Conservation (phyloP, 2,888 invertebrate genomes). For the Yponomeuta cagnagella region DNA sequence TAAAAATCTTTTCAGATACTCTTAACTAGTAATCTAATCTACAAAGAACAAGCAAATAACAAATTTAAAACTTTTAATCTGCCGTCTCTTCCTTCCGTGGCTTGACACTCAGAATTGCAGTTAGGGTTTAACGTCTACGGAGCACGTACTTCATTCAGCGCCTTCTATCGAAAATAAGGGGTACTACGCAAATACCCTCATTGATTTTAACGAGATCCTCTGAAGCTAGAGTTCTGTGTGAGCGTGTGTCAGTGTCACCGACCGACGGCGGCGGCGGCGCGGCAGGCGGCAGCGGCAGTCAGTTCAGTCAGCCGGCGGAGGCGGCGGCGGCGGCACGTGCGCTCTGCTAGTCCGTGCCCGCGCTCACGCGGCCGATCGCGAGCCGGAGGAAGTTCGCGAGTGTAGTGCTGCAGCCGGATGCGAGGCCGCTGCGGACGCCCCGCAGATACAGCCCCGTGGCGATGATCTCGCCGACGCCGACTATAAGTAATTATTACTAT, state of each 20-base stretch:
- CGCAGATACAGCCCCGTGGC: not conserved
- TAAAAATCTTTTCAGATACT: no score
- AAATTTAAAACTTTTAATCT: no score
- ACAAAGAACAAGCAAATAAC: no score
- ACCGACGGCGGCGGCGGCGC: not conserved
- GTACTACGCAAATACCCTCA: no score
- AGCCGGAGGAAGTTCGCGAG: not conserved
- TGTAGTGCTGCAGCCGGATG: conserved; percentile 1
- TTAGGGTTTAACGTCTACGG: no score
- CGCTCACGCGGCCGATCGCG: conserved; percentile 7
- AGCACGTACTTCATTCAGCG: no score
- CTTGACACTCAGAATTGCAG: no score
- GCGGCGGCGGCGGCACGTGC: not conserved
- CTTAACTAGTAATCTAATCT: no score
- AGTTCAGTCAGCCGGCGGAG: not conserved
- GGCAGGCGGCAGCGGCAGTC: not conserved
- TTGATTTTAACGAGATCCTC: no score
- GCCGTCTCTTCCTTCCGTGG: no score
- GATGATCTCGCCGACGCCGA: not conserved
- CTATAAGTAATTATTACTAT: not conserved
- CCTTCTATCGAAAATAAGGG: no score
- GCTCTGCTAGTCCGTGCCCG: not conserved
- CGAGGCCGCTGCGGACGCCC: not conserved
- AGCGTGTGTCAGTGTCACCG: not conserved
- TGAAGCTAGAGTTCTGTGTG: not conserved